Evolutionary conservation across 2,888 invertebrate genomes (phyloP).

Genomic region (Temnothorax ravouxi): DNA sequence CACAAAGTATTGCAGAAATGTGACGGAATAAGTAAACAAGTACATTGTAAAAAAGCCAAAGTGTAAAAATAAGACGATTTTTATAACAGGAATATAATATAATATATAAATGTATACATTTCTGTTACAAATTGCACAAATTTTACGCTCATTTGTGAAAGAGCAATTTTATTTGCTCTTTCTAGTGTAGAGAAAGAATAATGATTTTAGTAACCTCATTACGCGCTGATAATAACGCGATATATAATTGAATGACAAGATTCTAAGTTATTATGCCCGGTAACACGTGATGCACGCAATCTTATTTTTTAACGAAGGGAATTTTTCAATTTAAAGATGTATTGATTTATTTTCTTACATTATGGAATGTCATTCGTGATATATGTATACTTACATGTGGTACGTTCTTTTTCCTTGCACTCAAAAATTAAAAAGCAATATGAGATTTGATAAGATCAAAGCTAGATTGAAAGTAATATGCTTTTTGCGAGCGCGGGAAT

Average conservation of each 20-base stretch:
- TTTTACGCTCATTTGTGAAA: background rate
- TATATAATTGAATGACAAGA: background rate
- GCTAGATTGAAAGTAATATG: background rate
- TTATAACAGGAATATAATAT: too few relatives aligned
- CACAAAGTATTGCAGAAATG: background rate
- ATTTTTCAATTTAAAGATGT: background rate
- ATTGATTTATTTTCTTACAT: background rate
- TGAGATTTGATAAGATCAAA: conserved; percentile 6
- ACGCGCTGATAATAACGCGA: background rate
- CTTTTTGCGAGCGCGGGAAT: conserved; percentile 26
- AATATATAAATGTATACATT: too few relatives aligned
- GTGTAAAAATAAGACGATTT: too few relatives aligned
- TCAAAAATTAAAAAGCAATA: conserved; percentile 17
- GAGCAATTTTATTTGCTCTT: background rate
- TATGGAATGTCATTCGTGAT: background rate
- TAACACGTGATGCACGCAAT: background rate
- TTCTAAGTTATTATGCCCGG: background rate
- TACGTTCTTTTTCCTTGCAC: background rate
- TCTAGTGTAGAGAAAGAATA: background rate
- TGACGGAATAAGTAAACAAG: background rate
- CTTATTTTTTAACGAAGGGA: background rate
- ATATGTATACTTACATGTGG: too few relatives aligned
- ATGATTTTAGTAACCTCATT: background rate
- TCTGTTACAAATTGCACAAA: background rate
- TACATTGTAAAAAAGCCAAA: background rate